Conservation (phyloP, 2,888 invertebrate genomes). For the Philereme transversata region DNA sequence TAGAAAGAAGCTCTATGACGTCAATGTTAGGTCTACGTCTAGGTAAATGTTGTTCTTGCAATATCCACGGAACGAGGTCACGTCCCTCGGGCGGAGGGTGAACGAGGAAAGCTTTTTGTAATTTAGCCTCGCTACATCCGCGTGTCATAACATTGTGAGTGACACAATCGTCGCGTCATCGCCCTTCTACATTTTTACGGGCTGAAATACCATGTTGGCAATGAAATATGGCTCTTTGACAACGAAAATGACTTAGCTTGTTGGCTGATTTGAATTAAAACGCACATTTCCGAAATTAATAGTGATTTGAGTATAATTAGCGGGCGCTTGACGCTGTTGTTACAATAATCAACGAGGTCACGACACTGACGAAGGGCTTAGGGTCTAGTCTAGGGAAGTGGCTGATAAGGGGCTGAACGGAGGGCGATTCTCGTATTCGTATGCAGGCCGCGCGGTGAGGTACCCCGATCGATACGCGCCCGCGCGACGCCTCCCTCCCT, state of each 20-base stretch:
- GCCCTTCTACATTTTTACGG: conserved; percentile 38
- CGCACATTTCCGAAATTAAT: conserved; percentile 5
- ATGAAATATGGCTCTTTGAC: conserved; percentile 33
- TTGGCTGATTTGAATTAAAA: conserved; percentile 9
- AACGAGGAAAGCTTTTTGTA: conserved; percentile 66
- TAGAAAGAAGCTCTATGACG: conserved; percentile 43
- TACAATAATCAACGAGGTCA: conserved; percentile 64
- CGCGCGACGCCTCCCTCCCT: conserved; percentile 73
- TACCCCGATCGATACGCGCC: conserved; percentile 81
- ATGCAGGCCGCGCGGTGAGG: conserved; percentile 76
- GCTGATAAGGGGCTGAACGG: conserved; percentile 74
- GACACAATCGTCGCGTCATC: conserved; percentile 44
- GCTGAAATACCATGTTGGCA: conserved; percentile 33
- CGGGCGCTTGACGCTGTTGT: conserved; percentile 46
- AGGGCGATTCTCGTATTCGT: conserved; percentile 79
- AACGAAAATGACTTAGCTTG: conserved; percentile 19
- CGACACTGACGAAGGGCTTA: conserved; percentile 66
- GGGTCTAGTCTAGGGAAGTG: conserved; percentile 68
- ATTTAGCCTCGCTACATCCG: conserved; percentile 51
- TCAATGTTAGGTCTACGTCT: conserved; percentile 55
- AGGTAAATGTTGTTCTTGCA: conserved; percentile 59
- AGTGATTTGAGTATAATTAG: conserved; percentile 14
- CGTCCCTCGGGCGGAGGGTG: conserved; percentile 55
- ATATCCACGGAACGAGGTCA: conserved; percentile 62
- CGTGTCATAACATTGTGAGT: conserved; percentile 53